Conservation (phyloP, 1,140 invertebrate species). For the Globodera ellingtonae region DNA sequence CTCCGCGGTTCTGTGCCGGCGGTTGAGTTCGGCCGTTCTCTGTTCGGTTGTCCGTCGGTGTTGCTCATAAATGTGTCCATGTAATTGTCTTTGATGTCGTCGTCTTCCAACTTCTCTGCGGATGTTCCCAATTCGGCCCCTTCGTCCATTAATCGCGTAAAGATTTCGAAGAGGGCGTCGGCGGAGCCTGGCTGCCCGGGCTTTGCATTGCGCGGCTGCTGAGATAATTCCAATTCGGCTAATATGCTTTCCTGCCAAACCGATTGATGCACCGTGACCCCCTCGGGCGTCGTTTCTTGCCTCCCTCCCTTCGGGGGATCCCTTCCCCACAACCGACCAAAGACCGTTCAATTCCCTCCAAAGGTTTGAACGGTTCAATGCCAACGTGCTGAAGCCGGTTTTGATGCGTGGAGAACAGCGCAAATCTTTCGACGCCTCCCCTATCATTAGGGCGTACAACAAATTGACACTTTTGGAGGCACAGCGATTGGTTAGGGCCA, state of each 20-base stretch:
- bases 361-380: slow-evolving; percentile 61
- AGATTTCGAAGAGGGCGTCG: slow-evolving; percentile 44
- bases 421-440: slow-evolving; percentile 53
- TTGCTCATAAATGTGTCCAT: slow-evolving; percentile 14
- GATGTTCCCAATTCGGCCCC: slow-evolving; percentile 16
- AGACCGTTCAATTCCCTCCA: neutral
- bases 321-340: neutral
- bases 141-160: slow-evolving; percentile 37
- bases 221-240: neutral
- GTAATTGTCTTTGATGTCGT: slow-evolving; percentile 26
- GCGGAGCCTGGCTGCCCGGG: slow-evolving; percentile 13
- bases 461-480: slow-evolving; percentile 57
- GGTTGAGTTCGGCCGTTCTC: neutral
- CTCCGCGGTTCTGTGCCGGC: neutral
- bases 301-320: neutral
- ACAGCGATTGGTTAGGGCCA: slow-evolving; percentile 33
- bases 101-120: neutral
- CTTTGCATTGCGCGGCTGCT: neutral
- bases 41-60: neutral
- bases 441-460: slow-evolving; percentile 56
- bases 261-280: neutral
- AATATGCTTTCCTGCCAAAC: too few relatives aligned
- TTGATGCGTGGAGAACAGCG: slow-evolving; percentile 47
- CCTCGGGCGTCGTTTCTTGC: neutral
- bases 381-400: slow-evolving; percentile 55